phyloP scores from a whole-genome alignment of 2,888 invertebrate genomes.

The Phaedon cochleariae region DNA sequence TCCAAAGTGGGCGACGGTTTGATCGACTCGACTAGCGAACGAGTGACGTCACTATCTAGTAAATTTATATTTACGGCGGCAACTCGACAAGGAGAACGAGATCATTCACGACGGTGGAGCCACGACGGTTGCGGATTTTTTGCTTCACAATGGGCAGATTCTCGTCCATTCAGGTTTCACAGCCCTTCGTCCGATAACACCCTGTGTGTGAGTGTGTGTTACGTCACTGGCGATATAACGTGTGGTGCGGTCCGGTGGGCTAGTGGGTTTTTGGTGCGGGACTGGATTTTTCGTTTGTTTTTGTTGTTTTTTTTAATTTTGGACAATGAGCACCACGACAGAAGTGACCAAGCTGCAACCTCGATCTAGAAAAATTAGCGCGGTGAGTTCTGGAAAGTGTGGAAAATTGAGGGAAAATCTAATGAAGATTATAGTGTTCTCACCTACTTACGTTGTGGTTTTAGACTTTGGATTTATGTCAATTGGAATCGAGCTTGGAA shows the following conservation, averaged over 20 bases:
- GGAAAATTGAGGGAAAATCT: constrained; percentile 22
- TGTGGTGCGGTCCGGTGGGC: not conserved
- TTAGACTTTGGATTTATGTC: not conserved
- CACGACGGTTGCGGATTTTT: constrained; percentile 33
- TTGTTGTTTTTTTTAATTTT: not conserved
- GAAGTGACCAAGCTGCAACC: constrained; percentile 53
- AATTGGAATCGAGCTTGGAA: no score
- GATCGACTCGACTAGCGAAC: constrained; percentile 34
- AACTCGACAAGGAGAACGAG: constrained; percentile 34
- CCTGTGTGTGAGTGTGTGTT: constrained; percentile 16
- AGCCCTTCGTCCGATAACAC: constrained; percentile 18
- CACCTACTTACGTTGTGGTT: not conserved
- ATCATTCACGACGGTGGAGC: constrained; percentile 14
- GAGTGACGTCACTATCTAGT: constrained; percentile 51
- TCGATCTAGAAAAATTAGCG: constrained; percentile 57
- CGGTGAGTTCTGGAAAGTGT: constrained; percentile 48
- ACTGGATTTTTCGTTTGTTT: constrained; percentile 37
- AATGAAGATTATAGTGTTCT: not conserved
- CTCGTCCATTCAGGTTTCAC: constrained; percentile 13
- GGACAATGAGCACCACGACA: constrained; percentile 16
- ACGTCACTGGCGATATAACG: constrained; percentile 10
- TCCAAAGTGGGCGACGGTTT: constrained; percentile 36
- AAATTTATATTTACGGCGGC: constrained; percentile 52
- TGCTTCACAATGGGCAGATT: constrained; percentile 18
- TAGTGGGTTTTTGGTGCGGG: constrained; percentile 3